Base-by-base conservation (phyloP, 2,113 vertebrate genomes). In the Hipposideros armiger region DNA sequence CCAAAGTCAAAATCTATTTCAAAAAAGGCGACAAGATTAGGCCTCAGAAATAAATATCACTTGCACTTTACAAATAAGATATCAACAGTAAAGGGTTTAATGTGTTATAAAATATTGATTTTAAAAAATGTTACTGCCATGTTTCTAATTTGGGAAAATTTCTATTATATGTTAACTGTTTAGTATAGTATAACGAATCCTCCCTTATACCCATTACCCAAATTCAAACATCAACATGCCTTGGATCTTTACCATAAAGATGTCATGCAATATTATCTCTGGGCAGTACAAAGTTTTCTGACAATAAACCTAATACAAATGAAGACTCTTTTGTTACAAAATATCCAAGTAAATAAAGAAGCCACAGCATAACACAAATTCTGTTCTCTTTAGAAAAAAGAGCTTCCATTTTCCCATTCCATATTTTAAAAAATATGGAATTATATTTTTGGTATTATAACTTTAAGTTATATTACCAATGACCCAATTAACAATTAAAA, bases 301-400 rank as follows among this genome's bases (percentile, higher is more conserved):
- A 40, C 80, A 92, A n/a, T 56, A 88, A 94, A 80, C 7, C 9
- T 83, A 80, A 93, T 32, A 72, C 40, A 95, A 80, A 19, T 52
- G 50, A 94, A 90, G 26, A 81, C 30, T 13, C 42, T 76, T 73
- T 64, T 8, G 36, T 83, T 54, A 81, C 7, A 84, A 45, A 50
- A 72, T 62, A 86, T 24, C 5, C 16, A 83, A 73, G 5, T 10
- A 85, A 62, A 91, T 36, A 73, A 1, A 89, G 50, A 91, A 74
- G 20, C 28, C 28, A 89, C 0, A 54, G 17, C 8, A 62, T 26
- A 87, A 78, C 13, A 70, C 9, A 95, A 77, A 92, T 47, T 78
- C 30, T 81, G 30, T 74, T 83, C 69, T 83, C 14, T 85, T 95
- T 95, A 87, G 42, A 85, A 95, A 87, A 7, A 96, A 90, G 1